A percentile compares a stretch with the other conserved stretches of the same genome.
Evolutionary conservation across 2,888 invertebrate species (phyloP).

Genomic region (Troides oblongomaculatus): DNA sequence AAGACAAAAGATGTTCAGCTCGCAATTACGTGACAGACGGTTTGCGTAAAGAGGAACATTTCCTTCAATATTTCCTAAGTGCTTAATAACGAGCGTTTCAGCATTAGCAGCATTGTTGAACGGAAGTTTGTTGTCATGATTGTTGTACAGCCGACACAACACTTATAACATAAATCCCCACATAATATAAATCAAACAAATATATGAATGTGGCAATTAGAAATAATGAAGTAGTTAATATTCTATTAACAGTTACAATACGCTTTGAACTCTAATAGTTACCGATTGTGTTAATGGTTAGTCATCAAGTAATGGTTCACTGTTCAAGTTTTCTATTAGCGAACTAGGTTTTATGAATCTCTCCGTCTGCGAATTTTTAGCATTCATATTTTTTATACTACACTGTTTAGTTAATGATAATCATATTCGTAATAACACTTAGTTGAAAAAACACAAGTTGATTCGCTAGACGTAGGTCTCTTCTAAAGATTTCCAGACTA

Average conservation of each 20-base stretch:
- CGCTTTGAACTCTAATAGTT: conserved; percentile 15
- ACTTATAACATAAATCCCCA: conserved; percentile 2
- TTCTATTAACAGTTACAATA: conserved; percentile 15
- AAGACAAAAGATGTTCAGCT: conserved; percentile 26
- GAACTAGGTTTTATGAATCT: not conserved
- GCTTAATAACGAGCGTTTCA: conserved; percentile 15
- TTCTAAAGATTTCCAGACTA: too few species aligned
- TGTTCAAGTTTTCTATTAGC: not conserved
- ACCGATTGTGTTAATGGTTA: conserved; percentile 16
- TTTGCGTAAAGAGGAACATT: conserved; percentile 27
- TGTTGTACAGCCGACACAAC: conserved; percentile 4
- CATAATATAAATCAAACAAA: conserved; percentile 16
- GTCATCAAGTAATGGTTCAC: conserved; percentile 17
- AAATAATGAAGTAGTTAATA: conserved; percentile 25
- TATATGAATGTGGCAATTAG: conserved; percentile 20
- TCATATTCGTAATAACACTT: not conserved
- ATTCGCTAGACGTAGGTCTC: too few species aligned
- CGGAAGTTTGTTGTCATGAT: conserved; percentile 14
- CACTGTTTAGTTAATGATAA: not conserved
- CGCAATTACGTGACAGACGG: conserved; percentile 25
- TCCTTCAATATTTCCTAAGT: conserved; percentile 29
- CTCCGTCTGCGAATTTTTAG: not conserved
- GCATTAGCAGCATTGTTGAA: conserved; percentile 16
- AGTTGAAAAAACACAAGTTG: too few species aligned
- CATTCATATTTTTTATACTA: not conserved